Conservation (phyloP, 2,888 invertebrate genomes). For the Melipona beecheii region DNA sequence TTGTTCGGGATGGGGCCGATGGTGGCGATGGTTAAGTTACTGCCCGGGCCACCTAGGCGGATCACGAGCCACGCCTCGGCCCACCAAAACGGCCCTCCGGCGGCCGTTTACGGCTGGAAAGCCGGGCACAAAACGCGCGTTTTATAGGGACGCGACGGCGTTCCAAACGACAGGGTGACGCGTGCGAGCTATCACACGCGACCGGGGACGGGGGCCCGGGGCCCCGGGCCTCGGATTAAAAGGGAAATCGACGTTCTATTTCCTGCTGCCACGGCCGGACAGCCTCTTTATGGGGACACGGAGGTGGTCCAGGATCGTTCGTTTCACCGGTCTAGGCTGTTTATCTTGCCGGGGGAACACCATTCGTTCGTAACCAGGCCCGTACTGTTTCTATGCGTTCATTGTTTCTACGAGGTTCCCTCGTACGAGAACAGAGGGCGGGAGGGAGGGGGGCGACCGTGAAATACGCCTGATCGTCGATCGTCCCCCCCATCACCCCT, state of each 20-base stretch:
- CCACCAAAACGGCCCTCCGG: constrained; percentile 63
- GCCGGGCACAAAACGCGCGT: constrained; percentile 66
- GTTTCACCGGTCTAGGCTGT: constrained; percentile 53
- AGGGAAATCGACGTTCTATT: constrained; percentile 69
- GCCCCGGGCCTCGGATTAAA: constrained; percentile 56
- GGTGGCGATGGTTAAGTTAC: constrained; percentile 77
- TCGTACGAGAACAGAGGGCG: not conserved
- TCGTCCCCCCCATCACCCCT: not conserved
- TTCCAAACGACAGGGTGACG: constrained; percentile 53
- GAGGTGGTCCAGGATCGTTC: constrained; percentile 67
- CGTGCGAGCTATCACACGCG: constrained; percentile 69
- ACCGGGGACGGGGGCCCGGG: not conserved
- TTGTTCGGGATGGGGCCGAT: constrained; percentile 78
- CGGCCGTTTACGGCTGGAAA: constrained; percentile 61
- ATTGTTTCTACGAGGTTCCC: constrained; percentile 45
- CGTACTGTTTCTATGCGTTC: constrained; percentile 53
- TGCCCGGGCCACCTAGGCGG: constrained; percentile 77
- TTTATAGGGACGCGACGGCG: constrained; percentile 61
- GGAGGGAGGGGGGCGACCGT: constrained; percentile 15
- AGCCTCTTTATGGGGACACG: constrained; percentile 63
- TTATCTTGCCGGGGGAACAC: constrained; percentile 47
- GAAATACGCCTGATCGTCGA: constrained; percentile 41
- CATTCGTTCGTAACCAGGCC: constrained; percentile 39
- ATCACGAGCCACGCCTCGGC: constrained; percentile 67
- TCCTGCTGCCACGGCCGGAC: constrained; percentile 58